Percentiles rank a stretch among this genome's conserved stretches.
Evolutionary conservation across 2,113 vertebrate genomes (phyloP).

Genomic region (Eptatretus burgeri): DNA sequence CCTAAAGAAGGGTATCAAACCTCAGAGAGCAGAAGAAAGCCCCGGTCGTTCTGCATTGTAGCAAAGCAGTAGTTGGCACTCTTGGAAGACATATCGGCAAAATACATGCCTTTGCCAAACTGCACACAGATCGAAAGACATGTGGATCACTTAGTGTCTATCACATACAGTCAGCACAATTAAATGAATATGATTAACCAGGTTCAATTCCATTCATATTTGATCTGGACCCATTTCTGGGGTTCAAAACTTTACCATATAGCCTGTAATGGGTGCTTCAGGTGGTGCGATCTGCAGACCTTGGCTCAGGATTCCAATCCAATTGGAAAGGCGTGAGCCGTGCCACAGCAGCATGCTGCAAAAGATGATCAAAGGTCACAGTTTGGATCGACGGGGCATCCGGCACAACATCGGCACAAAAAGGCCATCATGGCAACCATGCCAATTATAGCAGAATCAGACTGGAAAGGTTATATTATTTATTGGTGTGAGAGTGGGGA

Average conservation of each 20-base stretch:
- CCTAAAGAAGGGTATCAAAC: constrained; percentile 15
- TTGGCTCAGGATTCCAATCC: constrained; percentile 45
- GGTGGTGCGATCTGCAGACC: constrained; percentile 45
- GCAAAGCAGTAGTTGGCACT: constrained; percentile 67
- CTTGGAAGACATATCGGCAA: constrained; percentile 69
- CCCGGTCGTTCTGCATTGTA: constrained; percentile 21
- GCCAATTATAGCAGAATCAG: not conserved
- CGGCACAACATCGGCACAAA: not conserved
- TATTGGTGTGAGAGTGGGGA: not conserved
- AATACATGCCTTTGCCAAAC: constrained; percentile 77
- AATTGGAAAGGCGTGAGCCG: constrained; percentile 52
- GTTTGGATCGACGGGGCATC: too few relatives aligned
- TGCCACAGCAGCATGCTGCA: constrained; percentile 50
- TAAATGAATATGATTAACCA: too few relatives aligned
- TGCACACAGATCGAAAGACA: constrained; percentile 12
- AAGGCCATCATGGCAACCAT: not conserved
- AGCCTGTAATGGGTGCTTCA: constrained; percentile 51
- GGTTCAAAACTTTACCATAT: constrained; percentile 26
- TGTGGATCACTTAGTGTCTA: too few relatives aligned
- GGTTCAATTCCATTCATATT: too few relatives aligned
- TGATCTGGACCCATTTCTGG: too few relatives aligned
- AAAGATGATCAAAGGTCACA: not conserved
- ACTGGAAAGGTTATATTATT: too few relatives aligned
- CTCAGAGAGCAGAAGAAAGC: constrained; percentile 42
- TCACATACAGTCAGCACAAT: too few relatives aligned